Conservation (phyloP, 2,113 vertebrate genomes). For the Azemiops feae region DNA sequence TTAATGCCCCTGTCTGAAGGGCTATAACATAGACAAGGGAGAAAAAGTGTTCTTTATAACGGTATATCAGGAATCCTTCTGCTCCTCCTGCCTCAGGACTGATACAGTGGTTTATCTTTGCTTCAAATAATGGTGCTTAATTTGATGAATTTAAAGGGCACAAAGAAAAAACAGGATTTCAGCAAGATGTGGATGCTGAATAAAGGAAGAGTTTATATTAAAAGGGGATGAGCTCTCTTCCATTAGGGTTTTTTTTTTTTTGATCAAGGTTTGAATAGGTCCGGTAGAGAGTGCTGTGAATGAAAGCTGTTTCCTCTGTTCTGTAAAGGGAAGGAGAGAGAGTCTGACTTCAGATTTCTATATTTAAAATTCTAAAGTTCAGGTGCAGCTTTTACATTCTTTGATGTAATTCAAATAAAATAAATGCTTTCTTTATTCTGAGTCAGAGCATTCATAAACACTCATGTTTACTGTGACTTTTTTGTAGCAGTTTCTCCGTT, state of each 20-base stretch:
- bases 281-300: not conserved
- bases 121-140: not conserved
- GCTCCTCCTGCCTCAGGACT: not conserved
- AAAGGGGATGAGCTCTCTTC: not conserved
- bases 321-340: not conserved
- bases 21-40: not conserved
- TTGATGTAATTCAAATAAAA: not conserved
- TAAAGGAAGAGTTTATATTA: not conserved
- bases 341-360: not conserved
- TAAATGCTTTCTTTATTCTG: not conserved
- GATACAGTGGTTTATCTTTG: not conserved
- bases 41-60: not conserved
- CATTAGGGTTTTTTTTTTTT: not conserved
- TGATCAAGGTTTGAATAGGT: not conserved
- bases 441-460: not conserved
- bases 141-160: not conserved
- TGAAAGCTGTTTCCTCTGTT: not conserved
- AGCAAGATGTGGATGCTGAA: not conserved
- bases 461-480: not conserved
- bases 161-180: not conserved
- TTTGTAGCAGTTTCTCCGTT: constrained; percentile 16
- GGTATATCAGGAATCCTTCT: not conserved
- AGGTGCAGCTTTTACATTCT: not conserved
- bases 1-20: not conserved
- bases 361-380: not conserved